A percentile compares a stretch with the other conserved stretches of the same genome.
These are phyloP conservation scores for Pterostichus madidus DNA, from an alignment of 2,888 invertebrate genomes.

Conservation along the genomic window DNA sequence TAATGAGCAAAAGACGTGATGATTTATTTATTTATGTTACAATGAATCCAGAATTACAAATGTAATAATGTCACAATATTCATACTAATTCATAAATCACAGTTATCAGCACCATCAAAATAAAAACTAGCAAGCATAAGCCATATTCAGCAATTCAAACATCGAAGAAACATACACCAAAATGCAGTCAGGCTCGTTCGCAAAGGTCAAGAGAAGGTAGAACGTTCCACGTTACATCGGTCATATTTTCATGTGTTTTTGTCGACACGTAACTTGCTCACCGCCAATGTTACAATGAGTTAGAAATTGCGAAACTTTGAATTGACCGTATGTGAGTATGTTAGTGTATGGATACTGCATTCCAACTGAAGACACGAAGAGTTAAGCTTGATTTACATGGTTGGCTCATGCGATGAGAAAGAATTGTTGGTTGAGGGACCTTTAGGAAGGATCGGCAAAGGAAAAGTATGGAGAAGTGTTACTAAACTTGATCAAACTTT, in stretches of 20 bases:
- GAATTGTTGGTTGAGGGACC: too few species aligned
- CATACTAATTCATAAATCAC: background rate
- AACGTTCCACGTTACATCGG: background rate
- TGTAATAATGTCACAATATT: too few species aligned
- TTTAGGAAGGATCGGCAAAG: too few species aligned
- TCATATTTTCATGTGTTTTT: slow-evolving; percentile 4
- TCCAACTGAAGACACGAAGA: too few species aligned
- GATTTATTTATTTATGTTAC: too few species aligned
- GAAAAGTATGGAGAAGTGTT: too few species aligned
- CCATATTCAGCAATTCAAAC: background rate
- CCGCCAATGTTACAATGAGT: background rate
- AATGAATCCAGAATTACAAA: too few species aligned
- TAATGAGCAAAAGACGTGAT: too few species aligned
- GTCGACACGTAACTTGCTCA: background rate
- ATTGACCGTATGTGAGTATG: background rate
- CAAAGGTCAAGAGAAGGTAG: slow-evolving; percentile 10
- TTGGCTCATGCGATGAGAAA: too few species aligned
- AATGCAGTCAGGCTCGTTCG: background rate
- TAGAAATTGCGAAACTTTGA: background rate
- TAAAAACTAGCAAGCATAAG: background rate
- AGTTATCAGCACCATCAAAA: too few species aligned
- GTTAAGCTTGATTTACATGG: too few species aligned
- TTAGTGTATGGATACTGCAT: background rate
- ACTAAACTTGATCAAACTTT: too few species aligned
- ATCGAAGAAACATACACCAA: background rate